Percentiles rank a stretch among this genome's conserved stretches.
Conservation (phyloP, 2,797 vertebrate species). For the Poeciliopsis presidionis region DNA sequence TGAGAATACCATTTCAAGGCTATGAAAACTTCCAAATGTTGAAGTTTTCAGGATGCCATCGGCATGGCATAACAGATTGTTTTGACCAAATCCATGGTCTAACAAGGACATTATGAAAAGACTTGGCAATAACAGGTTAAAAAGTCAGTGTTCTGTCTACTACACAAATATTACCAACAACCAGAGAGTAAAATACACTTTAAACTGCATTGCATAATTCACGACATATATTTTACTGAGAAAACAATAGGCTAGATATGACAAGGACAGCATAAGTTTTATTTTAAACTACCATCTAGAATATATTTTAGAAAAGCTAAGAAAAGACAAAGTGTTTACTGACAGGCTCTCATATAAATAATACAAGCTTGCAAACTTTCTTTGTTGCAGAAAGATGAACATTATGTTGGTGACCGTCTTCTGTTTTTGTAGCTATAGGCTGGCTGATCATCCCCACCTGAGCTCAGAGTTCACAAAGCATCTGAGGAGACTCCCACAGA, state of each 20-base stretch:
- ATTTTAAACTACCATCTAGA: not conserved
- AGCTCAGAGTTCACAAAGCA: constrained; percentile 81
- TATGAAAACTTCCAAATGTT: not conserved
- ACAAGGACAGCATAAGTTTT: not conserved
- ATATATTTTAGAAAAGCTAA: not conserved
- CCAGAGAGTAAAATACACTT: not conserved
- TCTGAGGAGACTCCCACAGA: constrained; percentile 76
- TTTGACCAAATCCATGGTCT: not conserved
- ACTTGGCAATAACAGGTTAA: not conserved
- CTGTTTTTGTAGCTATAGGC: constrained; percentile 82
- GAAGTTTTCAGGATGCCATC: not conserved
- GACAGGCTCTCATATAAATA: not conserved
- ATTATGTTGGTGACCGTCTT: constrained; percentile 7
- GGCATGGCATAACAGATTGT: not conserved
- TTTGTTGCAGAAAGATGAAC: not conserved
- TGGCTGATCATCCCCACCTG: constrained; percentile 80
- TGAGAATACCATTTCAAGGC: not conserved
- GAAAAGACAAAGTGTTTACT: not conserved
- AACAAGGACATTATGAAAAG: not conserved
- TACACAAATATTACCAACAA: not conserved
- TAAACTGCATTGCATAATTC: not conserved
- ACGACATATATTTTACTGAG: not conserved
- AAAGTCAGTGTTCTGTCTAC: not conserved
- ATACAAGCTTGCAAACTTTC: not conserved
- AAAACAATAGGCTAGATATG: not conserved